Base-by-base conservation (phyloP, 92 coral and sea anemone genomes). In the Bergia sp. region DNA sequence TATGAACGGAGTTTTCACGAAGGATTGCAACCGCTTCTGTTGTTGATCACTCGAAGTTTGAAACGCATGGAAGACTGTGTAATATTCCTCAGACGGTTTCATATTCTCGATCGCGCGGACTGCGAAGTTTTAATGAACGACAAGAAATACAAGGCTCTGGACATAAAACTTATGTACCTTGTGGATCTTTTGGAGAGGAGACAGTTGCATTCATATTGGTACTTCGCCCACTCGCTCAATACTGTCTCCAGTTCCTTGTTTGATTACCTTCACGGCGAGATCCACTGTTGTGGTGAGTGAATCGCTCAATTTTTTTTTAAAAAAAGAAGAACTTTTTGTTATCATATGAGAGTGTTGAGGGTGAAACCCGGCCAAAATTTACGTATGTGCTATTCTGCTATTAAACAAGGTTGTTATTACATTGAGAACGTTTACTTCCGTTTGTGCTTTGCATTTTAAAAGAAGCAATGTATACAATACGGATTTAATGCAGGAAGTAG, bases 61-160 rank as follows among this genome's bases (percentile, higher is more conserved):
- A 80, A 80, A 58, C 72, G 72, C 53, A 55, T 80, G 71, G 85
- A 57, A 37, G 72, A 57, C 38, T 80, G 71, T 55, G 0, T 80
- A 49, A 39, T 80, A 15, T 80, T 80, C 73, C 85, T 80, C 23
- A 80, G 85, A 40, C 42, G 85, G 5, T 80, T 80, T 36, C 45
- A 40, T 0, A 38, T 80, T 29, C 85, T 80, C 36, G 85, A 80
- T 58, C 85, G 72, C n/a, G 38, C 23, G n/a, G 85, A 80, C 85
- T 80, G 85, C 73, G 85, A 80, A 8, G 72, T 53, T 38, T 80
- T 80, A 49, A 80, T 80, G 72, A 80, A 55, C 73, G 85, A 80
- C 85, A 80, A 80, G 69, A 80, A 39, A 40, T 80, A 80, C 85
- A 45, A 80, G 57, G 72, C 85, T 37, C 47, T 80, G 23, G 85